Evolutionary conservation across 2,888 invertebrate species (phyloP).

Genomic region (Cryptocheilus praepositus): DNA sequence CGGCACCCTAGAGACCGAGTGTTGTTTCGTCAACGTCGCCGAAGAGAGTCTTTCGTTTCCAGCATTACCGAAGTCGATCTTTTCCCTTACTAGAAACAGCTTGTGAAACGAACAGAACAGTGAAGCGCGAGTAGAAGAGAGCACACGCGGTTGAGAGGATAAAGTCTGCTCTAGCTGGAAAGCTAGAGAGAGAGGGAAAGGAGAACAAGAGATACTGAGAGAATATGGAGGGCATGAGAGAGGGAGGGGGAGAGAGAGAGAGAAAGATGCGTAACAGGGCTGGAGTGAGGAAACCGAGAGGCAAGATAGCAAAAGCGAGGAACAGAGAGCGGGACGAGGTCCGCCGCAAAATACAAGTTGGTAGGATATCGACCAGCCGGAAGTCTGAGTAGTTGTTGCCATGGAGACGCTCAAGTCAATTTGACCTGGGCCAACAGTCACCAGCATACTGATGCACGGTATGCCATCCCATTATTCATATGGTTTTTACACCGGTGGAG

Average conservation of each 20-base stretch:
- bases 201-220: conserved; percentile 12
- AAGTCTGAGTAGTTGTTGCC: conserved; percentile 77
- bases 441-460: conserved; percentile 69
- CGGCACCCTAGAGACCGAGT: no score
- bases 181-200: conserved; percentile 30
- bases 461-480: conserved; percentile 66
- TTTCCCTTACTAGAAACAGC: conserved; percentile 41
- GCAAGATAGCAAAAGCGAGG: conserved; percentile 43
- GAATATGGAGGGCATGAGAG: conserved; percentile 18
- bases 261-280: conserved; percentile 11
- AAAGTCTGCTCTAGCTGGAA: conserved; percentile 25
- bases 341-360: conserved; percentile 69
- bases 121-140: conserved; percentile 46
- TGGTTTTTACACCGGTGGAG: conserved; percentile 56
- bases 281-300: conserved; percentile 10
- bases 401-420: conserved; percentile 78
- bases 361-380: conserved; percentile 77
- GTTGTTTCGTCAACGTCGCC: conserved; percentile 15
- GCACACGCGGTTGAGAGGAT: conserved; percentile 36
- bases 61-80: conserved; percentile 43
- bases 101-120: conserved; percentile 13
- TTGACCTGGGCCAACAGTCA: conserved; percentile 76
- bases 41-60: conserved; percentile 17
- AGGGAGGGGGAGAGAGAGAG: conserved; percentile 18
- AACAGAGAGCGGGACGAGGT: conserved; percentile 52